These are phyloP conservation scores for Andricus quercusramuli DNA, from an alignment of 2,888 invertebrate species.

Conservation along the genomic window DNA sequence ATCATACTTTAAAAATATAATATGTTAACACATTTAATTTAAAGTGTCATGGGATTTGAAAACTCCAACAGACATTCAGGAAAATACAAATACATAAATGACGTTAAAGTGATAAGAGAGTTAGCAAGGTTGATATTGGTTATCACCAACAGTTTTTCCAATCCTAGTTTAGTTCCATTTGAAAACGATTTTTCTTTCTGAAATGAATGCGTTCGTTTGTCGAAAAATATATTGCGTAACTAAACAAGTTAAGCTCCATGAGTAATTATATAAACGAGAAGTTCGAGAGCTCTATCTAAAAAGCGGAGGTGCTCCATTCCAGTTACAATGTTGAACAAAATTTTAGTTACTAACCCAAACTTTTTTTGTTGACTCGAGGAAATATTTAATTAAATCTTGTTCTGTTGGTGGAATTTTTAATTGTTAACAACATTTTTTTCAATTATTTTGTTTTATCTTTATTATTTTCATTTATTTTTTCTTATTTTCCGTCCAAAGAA, in stretches of 20 bases:
- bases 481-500: too few species aligned
- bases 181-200: not conserved
- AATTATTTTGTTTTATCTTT: too few species aligned
- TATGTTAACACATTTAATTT: too few species aligned
- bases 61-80: not conserved
- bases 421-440: too few species aligned
- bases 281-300: constrained; percentile 2
- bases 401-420: too few species aligned
- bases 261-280: not conserved
- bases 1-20: too few species aligned
- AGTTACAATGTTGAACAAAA: too few species aligned
- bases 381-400: too few species aligned
- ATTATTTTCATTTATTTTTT: too few species aligned
- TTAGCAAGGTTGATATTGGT: constrained; percentile 12
- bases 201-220: not conserved
- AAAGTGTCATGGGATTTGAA: not conserved
- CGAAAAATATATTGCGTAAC: not conserved
- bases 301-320: too few species aligned
- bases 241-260: not conserved
- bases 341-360: too few species aligned
- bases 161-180: constrained; percentile 5
- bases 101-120: not conserved
- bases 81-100: constrained; percentile 5
- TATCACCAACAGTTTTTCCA: constrained; percentile 10
- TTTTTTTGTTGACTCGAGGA: too few species aligned